Evolutionary conservation across 92 coral and sea anemone species (phyloP).

Genomic region (Parazoanthus swiftii): DNA sequence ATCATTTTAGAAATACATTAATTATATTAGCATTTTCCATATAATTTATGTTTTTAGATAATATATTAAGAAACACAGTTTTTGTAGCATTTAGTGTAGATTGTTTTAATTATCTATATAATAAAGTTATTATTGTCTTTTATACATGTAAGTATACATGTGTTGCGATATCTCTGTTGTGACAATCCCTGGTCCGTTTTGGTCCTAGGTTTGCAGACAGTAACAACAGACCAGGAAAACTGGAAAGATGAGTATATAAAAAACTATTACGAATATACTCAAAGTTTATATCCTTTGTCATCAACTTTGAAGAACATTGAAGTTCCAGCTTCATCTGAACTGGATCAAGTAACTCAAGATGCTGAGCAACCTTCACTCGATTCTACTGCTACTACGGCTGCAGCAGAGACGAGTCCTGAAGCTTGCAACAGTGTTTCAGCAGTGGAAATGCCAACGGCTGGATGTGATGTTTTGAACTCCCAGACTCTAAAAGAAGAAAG

Average conservation of each 20-base stretch:
- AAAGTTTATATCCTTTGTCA: constrained; percentile 6
- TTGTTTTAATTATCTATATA: not conserved
- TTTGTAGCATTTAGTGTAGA: no score
- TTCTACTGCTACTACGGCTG: not conserved
- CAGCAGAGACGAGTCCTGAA: constrained; percentile 30
- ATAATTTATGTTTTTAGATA: no score
- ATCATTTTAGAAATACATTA: no score
- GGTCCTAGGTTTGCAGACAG: not conserved
- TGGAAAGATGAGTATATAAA: constrained; percentile 28
- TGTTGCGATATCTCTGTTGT: not conserved
- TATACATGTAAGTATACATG: not conserved
- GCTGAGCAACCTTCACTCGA: not conserved
- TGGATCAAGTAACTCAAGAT: not conserved
- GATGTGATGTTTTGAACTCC: not conserved
- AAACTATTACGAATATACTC: constrained; percentile 11
- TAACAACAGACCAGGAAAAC: not conserved
- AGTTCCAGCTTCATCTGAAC: not conserved
- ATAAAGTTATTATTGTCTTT: no score
- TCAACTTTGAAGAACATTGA: not conserved
- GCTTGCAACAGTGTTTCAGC: constrained; percentile 23
- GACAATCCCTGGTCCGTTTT: not conserved
- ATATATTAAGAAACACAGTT: no score
- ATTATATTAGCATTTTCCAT: no score
- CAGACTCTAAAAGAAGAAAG: not conserved
- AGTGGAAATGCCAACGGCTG: not conserved